Percentiles rank a stretch among this genome's conserved stretches.
Conservation (phyloP, 2,113 vertebrate species). For the Vireo altiloquus region DNA sequence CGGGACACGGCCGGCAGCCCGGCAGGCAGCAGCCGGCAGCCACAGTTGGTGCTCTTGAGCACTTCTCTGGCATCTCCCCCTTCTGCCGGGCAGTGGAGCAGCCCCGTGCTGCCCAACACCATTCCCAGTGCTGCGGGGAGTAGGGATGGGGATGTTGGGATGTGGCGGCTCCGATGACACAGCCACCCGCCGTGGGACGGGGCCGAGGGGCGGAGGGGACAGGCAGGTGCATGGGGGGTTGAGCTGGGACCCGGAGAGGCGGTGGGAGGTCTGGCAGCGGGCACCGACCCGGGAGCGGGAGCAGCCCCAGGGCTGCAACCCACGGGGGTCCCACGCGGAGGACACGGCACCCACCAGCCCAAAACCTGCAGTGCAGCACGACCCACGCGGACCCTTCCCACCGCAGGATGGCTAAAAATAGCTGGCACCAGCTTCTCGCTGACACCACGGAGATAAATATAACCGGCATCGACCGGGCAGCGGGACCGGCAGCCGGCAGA, state of each 20-base stretch:
- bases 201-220: background rate
- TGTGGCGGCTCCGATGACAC: background rate
- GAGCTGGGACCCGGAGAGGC: background rate
- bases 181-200: accelerated
- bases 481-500: background rate
- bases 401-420: constrained; percentile 30
- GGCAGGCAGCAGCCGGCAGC: background rate
- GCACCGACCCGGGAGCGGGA: accelerated
- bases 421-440: background rate
- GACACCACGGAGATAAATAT: constrained; percentile 21
- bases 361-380: constrained; percentile 29
- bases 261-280: background rate
- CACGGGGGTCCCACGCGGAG: accelerated
- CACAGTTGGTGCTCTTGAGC: background rate
- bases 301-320: background rate
- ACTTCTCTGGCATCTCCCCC: accelerated
- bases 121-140: accelerated
- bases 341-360: background rate
- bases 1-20: accelerated
- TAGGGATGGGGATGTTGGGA: background rate
- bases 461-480: constrained; percentile 4
- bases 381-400: background rate
- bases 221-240: accelerated
- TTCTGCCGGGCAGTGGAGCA: background rate
- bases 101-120: accelerated